A percentile compares a stretch with the other conserved stretches of the same genome.
phyloP scores from a whole-genome alignment of 2,888 invertebrate species.

The Pomacea canaliculata region DNA sequence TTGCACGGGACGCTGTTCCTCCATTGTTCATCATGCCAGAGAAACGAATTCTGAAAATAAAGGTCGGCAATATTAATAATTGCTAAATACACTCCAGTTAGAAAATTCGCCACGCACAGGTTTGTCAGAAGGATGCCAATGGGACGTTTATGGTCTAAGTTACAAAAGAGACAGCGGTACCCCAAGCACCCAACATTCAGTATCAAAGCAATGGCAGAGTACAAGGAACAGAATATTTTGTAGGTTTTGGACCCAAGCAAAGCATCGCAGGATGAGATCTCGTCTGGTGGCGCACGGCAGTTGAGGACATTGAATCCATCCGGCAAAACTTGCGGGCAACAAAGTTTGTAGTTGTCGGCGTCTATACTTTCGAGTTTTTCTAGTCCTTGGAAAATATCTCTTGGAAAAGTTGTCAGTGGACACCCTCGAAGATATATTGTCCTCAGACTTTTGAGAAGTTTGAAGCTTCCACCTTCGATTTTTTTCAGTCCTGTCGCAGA shows the following conservation, averaged over 20 bases:
- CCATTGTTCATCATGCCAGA: no score
- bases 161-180: no score
- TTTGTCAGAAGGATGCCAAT: no score
- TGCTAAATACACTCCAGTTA: no score
- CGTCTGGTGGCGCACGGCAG: conserved; percentile 7
- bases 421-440: conserved; percentile 8
- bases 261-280: conserved; percentile 11
- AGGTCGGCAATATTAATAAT: no score
- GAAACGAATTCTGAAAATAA: no score
- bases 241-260: conserved; percentile 3
- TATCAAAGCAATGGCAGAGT: not conserved
- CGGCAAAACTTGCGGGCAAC: conserved; percentile 4
- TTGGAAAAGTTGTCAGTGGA: conserved; percentile 4
- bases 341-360: conserved; percentile 11
- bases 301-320: not conserved
- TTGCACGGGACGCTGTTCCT: no score
- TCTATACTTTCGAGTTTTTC: not conserved
- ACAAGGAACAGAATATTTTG: not conserved
- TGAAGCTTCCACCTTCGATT: not conserved
- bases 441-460: not conserved
- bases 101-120: no score
- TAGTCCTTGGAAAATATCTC: not conserved
- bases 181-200: not conserved
- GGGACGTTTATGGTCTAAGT: no score
- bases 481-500: not conserved